Conservation (phyloP, 2,888 invertebrate species). For the Atrina japonica region DNA sequence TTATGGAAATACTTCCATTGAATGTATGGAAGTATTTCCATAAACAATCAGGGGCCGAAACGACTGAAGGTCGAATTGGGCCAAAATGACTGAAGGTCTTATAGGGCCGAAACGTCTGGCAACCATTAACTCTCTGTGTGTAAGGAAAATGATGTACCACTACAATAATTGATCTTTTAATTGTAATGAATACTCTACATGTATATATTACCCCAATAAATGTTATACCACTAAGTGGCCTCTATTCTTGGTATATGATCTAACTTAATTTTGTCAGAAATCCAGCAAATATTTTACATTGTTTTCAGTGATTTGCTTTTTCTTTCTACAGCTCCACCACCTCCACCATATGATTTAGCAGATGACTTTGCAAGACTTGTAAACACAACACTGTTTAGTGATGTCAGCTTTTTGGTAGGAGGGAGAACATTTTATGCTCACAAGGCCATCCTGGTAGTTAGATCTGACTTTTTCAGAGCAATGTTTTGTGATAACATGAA, state of each 20-base stretch:
- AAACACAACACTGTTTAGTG: slow-evolving; percentile 54
- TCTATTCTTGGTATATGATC: background rate
- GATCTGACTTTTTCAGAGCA: slow-evolving; percentile 36
- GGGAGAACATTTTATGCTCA: slow-evolving; percentile 31
- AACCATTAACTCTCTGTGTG: too few species aligned
- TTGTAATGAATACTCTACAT: too few species aligned
- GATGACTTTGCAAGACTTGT: slow-evolving; percentile 46
- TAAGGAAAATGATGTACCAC: too few species aligned
- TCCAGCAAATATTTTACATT: background rate
- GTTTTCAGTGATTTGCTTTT: background rate
- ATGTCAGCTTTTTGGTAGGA: slow-evolving; percentile 46
- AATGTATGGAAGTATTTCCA: too few species aligned
- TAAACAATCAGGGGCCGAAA: too few species aligned
- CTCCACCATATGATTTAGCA: slow-evolving; percentile 40
- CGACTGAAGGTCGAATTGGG: too few species aligned
- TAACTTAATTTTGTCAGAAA: background rate
- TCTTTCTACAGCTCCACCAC: slow-evolving; percentile 43
- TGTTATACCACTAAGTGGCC: too few species aligned
- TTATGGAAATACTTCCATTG: too few species aligned
- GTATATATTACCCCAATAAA: background rate
- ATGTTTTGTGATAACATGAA: slow-evolving; percentile 35
- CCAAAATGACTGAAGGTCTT: too few species aligned
- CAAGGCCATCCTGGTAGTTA: slow-evolving; percentile 32
- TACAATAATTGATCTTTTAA: too few species aligned
- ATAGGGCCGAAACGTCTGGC: too few species aligned